phyloP scores from a whole-genome alignment of 1,140 invertebrate genomes.

The Platorchestia sp. region DNA sequence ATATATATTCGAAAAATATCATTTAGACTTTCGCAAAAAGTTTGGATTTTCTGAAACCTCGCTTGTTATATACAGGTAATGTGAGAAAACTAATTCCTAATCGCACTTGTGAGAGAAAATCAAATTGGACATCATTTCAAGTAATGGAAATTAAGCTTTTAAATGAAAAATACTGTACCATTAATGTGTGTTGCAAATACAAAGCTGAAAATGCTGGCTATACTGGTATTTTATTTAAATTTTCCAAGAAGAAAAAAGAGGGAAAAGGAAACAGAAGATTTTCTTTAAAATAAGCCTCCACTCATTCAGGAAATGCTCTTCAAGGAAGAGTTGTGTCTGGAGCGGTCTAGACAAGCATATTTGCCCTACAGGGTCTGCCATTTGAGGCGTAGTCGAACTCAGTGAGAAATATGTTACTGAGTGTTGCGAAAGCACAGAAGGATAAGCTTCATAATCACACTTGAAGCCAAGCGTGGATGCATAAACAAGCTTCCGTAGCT shows the following conservation, averaged over 20 bases:
- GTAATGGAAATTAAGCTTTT: not conserved
- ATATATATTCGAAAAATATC: too few relatives aligned
- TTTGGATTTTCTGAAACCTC: too few relatives aligned
- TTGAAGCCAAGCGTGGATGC: not conserved
- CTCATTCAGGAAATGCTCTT: not conserved
- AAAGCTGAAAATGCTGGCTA: not conserved
- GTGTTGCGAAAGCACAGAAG: not conserved
- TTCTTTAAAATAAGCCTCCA: not conserved
- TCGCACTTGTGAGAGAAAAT: not conserved
- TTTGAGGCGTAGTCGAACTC: not conserved
- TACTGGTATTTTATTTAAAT: not conserved
- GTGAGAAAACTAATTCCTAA: not conserved
- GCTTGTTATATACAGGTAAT: too few relatives aligned
- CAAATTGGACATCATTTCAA: not conserved
- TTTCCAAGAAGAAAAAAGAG: not conserved
- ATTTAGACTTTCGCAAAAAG: too few relatives aligned
- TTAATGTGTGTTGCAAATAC: not conserved
- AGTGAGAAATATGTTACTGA: not conserved
- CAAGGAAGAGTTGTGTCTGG: not conserved
- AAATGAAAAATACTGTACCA: not conserved
- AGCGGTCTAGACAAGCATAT: not conserved
- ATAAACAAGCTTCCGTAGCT: not conserved
- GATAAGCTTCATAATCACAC: not conserved
- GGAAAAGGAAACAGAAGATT: not conserved
- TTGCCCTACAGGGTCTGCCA: not conserved